Evolutionary conservation across 2,113 vertebrate genomes (phyloP), one percentile per base, ranked within the genome.

Genomic region (Callithrix jacchus): DNA sequence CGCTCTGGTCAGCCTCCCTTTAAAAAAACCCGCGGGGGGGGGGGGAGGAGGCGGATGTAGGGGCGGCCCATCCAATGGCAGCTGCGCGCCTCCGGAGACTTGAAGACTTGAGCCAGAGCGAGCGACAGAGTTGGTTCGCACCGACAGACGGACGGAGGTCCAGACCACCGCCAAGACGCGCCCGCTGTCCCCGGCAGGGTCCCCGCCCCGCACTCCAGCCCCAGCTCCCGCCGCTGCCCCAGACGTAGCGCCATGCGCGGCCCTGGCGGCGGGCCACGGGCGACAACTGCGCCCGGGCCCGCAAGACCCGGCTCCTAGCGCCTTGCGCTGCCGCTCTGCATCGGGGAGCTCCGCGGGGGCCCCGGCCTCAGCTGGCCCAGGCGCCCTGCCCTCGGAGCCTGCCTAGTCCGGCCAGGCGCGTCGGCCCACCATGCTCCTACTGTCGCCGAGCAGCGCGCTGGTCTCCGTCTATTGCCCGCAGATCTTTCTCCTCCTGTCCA

Each of bases 401-500:
- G 89, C 27, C 49, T 58, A 85, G 93, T 95, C 77, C 93, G 25
- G 47, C 93, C 79, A 40, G 64, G 86, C 73, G 74, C 82, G 70
- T 76, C 74, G 54, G 86, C 96, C 91, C 98, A 98, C 99, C 99
- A 99, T 99, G 99, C 99, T 99, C 99, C 98, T 99, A 98, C 99
- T 99, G 98, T 99, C 99, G 97, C 99, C 99, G 97, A 99, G 99
- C 99, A 98, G 99, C 98, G 99, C 99, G 96, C 99, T 99, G 98
- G 99, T 99, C 98, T 99, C 99, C 98, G 99, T 99, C 98, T 99
- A 99, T 98, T 99, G 99, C 95, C 99, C 99, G 93, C 99, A 99
- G 99, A 99, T 99, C 98, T 99, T 99, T 98, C 99, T 99, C 98
- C 99, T 99, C 98, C 99, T 99, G 98, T 99, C 99, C 98, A 99